A percentile compares a stretch with the other conserved stretches of the same genome.
Conservation (phyloP, 2,113 vertebrate species). For the Urocitellus parryii region DNA sequence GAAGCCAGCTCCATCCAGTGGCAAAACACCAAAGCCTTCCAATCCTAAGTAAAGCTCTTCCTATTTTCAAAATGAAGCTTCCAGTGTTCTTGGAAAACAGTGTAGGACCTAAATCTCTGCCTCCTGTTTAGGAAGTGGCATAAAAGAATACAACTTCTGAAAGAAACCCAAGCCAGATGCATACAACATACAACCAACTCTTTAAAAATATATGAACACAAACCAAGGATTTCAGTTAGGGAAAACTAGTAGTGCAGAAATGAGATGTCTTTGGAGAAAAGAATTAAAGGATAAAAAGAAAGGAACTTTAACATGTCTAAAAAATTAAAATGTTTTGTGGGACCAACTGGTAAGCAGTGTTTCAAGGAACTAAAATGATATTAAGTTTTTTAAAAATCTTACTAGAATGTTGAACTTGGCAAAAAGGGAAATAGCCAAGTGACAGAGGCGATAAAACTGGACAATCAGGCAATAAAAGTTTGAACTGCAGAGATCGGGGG, state of each 20-base stretch:
- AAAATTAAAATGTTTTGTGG: background rate
- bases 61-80: background rate
- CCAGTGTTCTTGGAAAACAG: background rate
- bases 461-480: background rate
- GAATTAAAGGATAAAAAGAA: background rate
- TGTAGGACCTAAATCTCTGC: background rate
- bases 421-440: background rate
- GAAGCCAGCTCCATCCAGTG: conserved; percentile 64
- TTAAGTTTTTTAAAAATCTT: background rate
- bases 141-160: background rate
- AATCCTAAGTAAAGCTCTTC: background rate
- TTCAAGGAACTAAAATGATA: background rate
- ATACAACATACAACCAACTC: background rate
- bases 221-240: background rate
- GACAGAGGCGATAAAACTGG: background rate
- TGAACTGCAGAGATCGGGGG: background rate
- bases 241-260: background rate
- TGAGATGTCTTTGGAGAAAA: background rate
- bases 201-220: background rate
- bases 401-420: background rate
- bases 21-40: background rate
- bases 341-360: background rate
- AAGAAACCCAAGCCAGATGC: background rate
- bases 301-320: background rate
- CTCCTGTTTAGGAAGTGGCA: background rate